Conservation (phyloP, 1,140 invertebrate species). For the Venustaconcha ellipsiformis region DNA sequence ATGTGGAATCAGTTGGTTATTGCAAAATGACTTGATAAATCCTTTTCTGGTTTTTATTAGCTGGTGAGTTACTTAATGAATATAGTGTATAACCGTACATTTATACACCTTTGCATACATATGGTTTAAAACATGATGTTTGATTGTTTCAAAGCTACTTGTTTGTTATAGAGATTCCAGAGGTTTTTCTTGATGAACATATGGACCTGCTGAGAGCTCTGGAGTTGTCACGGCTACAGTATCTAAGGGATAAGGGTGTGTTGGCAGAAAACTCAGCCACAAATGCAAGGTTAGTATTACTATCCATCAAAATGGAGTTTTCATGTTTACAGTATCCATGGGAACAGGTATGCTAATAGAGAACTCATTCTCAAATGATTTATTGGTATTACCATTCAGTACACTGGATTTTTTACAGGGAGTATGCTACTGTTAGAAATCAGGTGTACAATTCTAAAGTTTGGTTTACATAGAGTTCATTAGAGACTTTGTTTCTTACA, state of each 20-base stretch:
- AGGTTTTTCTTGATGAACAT: slow-evolving; percentile 64
- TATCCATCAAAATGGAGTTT: too few species aligned
- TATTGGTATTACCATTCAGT: too few species aligned
- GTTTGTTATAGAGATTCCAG: slow-evolving; percentile 42
- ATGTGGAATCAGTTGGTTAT: not conserved
- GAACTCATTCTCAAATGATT: too few species aligned
- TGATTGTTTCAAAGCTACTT: not conserved
- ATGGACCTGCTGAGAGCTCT: slow-evolving; percentile 79
- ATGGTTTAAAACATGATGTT: not conserved
- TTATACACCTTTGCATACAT: not conserved
- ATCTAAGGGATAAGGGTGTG: slow-evolving; percentile 67
- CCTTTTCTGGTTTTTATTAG: not conserved
- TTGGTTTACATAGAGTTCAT: too few species aligned
- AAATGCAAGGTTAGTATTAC: too few species aligned
- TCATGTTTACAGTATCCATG: too few species aligned
- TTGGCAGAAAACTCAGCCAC: slow-evolving; percentile 27
- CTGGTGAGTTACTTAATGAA: not conserved
- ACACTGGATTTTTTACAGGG: too few species aligned
- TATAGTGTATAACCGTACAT: not conserved
- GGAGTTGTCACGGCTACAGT: slow-evolving; percentile 81
- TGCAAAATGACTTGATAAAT: too few species aligned
- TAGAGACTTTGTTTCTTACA: too few species aligned
- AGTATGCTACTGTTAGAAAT: too few species aligned
- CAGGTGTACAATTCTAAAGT: too few species aligned
- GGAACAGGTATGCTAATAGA: too few species aligned